Evolutionary conservation across 2,888 invertebrate species (phyloP), one percentile per base, ranked within the genome.

Genomic region (Drosophila mercatorum): DNA sequence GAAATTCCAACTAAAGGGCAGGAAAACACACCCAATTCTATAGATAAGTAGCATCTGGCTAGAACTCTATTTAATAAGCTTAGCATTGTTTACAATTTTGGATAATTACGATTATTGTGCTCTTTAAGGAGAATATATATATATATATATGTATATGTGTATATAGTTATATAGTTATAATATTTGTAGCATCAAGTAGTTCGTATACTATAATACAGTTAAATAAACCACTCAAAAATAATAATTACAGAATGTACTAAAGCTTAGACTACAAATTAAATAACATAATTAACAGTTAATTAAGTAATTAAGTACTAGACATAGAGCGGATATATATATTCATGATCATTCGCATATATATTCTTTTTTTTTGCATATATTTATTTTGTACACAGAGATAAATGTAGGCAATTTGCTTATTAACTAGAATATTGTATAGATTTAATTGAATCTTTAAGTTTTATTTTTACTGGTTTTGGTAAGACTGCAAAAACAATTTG

Each of bases 201-300:
- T 60, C 31, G 34, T 60, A 52, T 47, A 43, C 58, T 76, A 79
- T 68, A 78, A 71, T 75, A 78, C 70, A 72, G 44, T 49, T 62
- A 40, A 74, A 22, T 60, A 67, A 78, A 74, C 58, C 52, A 40
- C 12, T 22, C 22, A 22, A 57, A 34, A 26, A 34, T 68, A 66
- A 60, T 72, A 76, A 76, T 57, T 64, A 79, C 57, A 47, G 53
- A 68, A 71, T 57, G 53, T 38, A 75, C 73, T 73, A 82, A 71
- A 75, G 65, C 81, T 83, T 81, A 75, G 55, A 69, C 74, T 83
- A 79, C 64, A 82, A 82, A 78, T 73, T 80, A 76, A 76, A 72
- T 61, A 72, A 77, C 83, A 88, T 72, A 78, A 85, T 71, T 85
- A 90, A 83, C 88, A 80, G 75, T 76, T 57, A 57, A 64, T 78